Evolutionary conservation across 2,888 invertebrate species (phyloP), one percentile per base, ranked within the genome.

Genomic region (Orthonevra nobilis): DNA sequence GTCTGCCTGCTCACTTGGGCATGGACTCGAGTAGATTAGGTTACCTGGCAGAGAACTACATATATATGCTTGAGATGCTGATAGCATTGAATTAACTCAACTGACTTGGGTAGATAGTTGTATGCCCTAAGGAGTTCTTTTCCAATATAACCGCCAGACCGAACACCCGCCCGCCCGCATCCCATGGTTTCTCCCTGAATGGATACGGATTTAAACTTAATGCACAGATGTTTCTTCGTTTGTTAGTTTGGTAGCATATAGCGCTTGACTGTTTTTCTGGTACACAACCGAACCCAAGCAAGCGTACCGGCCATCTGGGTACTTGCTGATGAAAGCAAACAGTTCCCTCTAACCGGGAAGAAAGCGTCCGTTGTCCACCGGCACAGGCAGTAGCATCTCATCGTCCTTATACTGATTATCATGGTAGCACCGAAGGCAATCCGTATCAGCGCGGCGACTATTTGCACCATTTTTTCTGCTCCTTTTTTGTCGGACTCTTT

Each of bases 351-450:
- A 42, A 69, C 52, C 50, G 20, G 7, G 9, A 15, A 12, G 12
- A 20, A 23, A 38, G 36, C n/a, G 36, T 58, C 32, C 30, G 52
- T 14, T 42, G 26, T 20, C 20, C 10, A 28, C 4, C 32, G 14
- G 28, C 17, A 50, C 17, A 14, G 17, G 23, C 50, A 46, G 30
- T 56, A 66, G 52, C 44, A 19, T 12, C 12, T 61, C 44, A 19
- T 12, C 12, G 58, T 46, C 40, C 56, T 56, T 63, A 56, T 56
- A 38, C 56, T 48, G 64, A 72, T 72, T 64, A 64, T 64, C 48
- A 56, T 38, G 54, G 54, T 63, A 36, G 23, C 26, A 5, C 44
- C 42, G 17, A n/a, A n/a, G n/a, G n/a, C n/a, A n/a, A n/a, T n/a
- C n/a, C n/a, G n/a, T n/a, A n/a, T 44, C n/a, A 26, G 52, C 44